Percentiles rank a stretch among this genome's conserved stretches.
Conservation (phyloP, 1,140 invertebrate species). For the Ridgeia piscesae region DNA sequence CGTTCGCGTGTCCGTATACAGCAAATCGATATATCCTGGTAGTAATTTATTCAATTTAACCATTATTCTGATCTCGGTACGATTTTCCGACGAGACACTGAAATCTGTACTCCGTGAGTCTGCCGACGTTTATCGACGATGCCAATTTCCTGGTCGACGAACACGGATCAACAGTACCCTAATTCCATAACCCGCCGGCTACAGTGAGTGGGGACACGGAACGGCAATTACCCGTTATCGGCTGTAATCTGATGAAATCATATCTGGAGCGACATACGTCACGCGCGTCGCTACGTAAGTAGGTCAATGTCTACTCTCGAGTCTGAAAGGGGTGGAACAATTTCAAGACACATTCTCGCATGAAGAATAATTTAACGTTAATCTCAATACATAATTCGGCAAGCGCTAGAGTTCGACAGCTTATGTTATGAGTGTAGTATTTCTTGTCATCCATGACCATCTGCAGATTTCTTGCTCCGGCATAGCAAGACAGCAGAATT, state of each 20-base stretch:
- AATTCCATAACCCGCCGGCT: not conserved
- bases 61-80: no score
- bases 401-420: not conserved
- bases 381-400: no score
- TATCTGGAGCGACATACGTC: not conserved
- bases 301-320: not conserved
- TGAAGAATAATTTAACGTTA: not conserved
- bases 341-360: not conserved
- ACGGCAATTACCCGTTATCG: not conserved
- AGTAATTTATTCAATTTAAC: no score
- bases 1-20: no score
- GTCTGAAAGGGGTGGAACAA: not conserved
- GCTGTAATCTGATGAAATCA: not conserved
- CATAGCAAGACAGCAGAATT: no score
- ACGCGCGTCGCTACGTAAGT: not conserved
- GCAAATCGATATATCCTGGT: no score
- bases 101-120: not conserved
- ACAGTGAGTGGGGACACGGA: not conserved
- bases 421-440: no score
- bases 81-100: not conserved
- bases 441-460: no score
- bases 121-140: not conserved
- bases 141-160: not conserved
- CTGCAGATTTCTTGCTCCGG: no score
- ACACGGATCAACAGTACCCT: not conserved